Conservation (phyloP, 2,888 invertebrate species). For the Volucella inanis region DNA sequence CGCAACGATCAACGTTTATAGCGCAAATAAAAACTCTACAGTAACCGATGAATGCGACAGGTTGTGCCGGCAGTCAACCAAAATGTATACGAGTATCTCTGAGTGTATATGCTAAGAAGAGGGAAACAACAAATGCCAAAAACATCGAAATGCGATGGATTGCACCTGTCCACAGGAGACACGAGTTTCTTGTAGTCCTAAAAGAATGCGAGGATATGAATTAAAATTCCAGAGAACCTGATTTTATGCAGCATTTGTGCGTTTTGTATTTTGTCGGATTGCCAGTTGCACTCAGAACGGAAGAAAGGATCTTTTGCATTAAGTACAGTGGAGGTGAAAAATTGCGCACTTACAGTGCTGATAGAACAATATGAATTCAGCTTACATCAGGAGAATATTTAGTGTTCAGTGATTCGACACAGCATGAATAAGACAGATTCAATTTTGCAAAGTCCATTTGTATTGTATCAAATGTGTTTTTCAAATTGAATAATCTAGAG, state of each 20-base stretch:
- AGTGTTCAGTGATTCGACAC: too few species aligned
- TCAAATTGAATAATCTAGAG: background rate
- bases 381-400: too few species aligned
- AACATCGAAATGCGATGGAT: constrained; percentile 73
- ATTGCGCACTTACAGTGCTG: background rate
- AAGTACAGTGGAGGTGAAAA: constrained; percentile 28
- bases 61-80: constrained; percentile 51
- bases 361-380: too few species aligned
- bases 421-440: too few species aligned
- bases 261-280: constrained; percentile 52
- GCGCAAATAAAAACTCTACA: constrained; percentile 66
- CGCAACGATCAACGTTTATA: constrained; percentile 69
- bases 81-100: constrained; percentile 31
- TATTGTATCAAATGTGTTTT: background rate
- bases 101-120: background rate
- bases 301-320: constrained; percentile 54
- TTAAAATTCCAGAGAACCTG: constrained; percentile 76
- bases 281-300: constrained; percentile 38
- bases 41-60: constrained; percentile 67
- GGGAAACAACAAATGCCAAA: constrained; percentile 55
- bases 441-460: background rate
- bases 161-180: constrained; percentile 76
- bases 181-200: constrained; percentile 75
- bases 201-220: constrained; percentile 75
- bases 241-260: constrained; percentile 63